These are phyloP conservation scores for Bufo gargarizans DNA, from an alignment of 2,113 vertebrate species.

Conservation along the genomic window DNA sequence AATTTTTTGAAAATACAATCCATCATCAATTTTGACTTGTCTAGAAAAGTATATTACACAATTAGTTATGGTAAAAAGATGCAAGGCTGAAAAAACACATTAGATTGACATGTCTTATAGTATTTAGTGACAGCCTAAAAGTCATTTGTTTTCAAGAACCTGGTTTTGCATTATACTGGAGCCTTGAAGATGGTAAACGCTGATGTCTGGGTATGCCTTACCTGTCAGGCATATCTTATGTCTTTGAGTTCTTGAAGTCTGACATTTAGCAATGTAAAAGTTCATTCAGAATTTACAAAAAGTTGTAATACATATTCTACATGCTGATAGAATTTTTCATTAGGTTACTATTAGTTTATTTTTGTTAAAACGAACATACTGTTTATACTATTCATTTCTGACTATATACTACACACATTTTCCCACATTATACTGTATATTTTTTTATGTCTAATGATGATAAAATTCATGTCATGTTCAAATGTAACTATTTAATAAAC, in stretches of 20 bases:
- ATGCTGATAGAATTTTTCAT: too few species aligned
- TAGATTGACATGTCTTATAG: constrained; percentile 29
- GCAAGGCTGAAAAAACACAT: constrained; percentile 30
- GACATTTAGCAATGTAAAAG: constrained; percentile 4
- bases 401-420: too few species aligned
- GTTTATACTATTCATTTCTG: too few species aligned
- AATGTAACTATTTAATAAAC: too few species aligned
- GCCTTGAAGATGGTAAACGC: constrained; percentile 29
- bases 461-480: too few species aligned
- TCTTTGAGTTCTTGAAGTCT: not conserved
- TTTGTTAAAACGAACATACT: too few species aligned
- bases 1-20: constrained; percentile 11
- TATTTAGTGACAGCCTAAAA: constrained; percentile 41
- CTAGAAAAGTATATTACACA: constrained; percentile 30
- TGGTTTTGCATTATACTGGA: constrained; percentile 33
- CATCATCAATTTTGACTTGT: not conserved
- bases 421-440: too few species aligned
- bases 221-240: constrained; percentile 3
- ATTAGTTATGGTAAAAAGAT: constrained; percentile 42
- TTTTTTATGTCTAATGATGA: too few species aligned
- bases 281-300: not conserved
- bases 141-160: constrained; percentile 19
- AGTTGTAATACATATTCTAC: not conserved
- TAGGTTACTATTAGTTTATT: too few species aligned
- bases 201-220: constrained; percentile 36